These are phyloP conservation scores for Larimichthys crocea DNA, from an alignment of 2,113 vertebrate genomes.

Conservation along the genomic window DNA sequence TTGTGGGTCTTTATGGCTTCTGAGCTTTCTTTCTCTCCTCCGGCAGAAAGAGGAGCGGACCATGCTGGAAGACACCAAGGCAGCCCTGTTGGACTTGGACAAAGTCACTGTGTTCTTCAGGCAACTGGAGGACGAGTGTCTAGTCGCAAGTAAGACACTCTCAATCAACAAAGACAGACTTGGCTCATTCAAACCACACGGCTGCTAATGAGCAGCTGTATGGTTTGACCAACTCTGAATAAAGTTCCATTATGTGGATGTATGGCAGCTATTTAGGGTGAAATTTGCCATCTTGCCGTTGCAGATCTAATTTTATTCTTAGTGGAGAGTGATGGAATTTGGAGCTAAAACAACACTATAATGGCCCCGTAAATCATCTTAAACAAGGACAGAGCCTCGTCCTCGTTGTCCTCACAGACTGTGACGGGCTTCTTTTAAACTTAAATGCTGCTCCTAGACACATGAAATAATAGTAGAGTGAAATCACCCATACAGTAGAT, in stretches of 20 bases:
- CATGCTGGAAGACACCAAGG: slow-evolving; percentile 96
- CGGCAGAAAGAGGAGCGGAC: slow-evolving; percentile 92
- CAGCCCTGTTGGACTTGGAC: slow-evolving; percentile 93
- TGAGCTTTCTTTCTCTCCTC: slow-evolving; percentile 41
- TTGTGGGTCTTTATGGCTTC: slow-evolving; percentile 2
- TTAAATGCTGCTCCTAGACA: slow-evolving; percentile 1
- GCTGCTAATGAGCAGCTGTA: slow-evolving; percentile 71
- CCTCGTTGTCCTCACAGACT: slow-evolving; percentile 9
- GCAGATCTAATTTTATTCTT: slow-evolving; percentile 49
- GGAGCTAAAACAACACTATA: slow-evolving; percentile 41
- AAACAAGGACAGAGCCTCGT: slow-evolving; percentile 29
- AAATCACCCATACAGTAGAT: not conserved
- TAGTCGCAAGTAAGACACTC: slow-evolving; percentile 91
- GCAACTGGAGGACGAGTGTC: slow-evolving; percentile 91
- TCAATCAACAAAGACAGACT: slow-evolving; percentile 55
- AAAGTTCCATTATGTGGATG: slow-evolving; percentile 61
- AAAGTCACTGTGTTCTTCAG: slow-evolving; percentile 95
- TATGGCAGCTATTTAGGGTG: slow-evolving; percentile 30
- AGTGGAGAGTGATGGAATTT: slow-evolving; percentile 19
- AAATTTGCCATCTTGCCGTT: slow-evolving; percentile 43
- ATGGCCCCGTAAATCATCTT: slow-evolving; percentile 49
- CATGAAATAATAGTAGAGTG: not conserved
- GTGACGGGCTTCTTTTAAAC: slow-evolving; percentile 19
- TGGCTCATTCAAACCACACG: slow-evolving; percentile 46
- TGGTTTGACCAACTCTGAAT: slow-evolving; percentile 55